Evolutionary conservation across 92 coral and sea anemone species (phyloP).

Genomic region (Porites evermanni): DNA sequence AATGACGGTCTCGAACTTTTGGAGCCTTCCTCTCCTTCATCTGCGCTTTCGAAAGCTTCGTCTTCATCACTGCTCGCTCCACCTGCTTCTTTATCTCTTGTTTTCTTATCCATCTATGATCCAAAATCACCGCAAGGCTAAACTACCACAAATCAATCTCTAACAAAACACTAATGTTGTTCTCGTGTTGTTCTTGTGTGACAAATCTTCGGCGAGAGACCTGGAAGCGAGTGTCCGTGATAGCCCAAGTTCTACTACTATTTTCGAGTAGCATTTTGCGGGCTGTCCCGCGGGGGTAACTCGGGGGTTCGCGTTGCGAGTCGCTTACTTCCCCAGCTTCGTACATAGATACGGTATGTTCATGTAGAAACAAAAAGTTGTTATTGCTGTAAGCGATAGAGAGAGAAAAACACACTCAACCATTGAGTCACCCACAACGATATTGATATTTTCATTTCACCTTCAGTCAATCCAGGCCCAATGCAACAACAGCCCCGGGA

Average conservation of each 20-base stretch:
- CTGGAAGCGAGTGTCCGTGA: slow-evolving; percentile 4
- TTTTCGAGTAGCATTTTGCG: not conserved
- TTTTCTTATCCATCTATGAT: slow-evolving; percentile 45
- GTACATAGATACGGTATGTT: too few species aligned
- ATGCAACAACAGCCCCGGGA: too few species aligned
- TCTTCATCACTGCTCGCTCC: slow-evolving; percentile 92
- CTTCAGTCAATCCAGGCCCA: too few species aligned
- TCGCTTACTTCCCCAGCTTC: too few species aligned
- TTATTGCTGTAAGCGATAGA: too few species aligned
- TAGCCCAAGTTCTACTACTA: slow-evolving; percentile 13
- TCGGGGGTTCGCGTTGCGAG: not conserved
- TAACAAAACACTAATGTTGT: not conserved
- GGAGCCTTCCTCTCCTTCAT: slow-evolving; percentile 88
- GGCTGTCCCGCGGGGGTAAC: too few species aligned
- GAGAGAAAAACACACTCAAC: too few species aligned
- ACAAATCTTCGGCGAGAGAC: not conserved
- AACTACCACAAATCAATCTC: not conserved
- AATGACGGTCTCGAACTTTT: slow-evolving; percentile 44
- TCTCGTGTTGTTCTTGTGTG: not conserved
- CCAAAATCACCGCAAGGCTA: not conserved
- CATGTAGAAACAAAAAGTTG: too few species aligned
- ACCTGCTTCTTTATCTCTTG: slow-evolving; percentile 35
- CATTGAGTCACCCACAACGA: too few species aligned
- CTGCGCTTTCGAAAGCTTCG: slow-evolving; percentile 98
- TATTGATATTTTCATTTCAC: too few species aligned